Evolutionary conservation across 2,888 invertebrate species (phyloP), one percentile per base, ranked within the genome.

Genomic region (Rhaphigaster nebulosa): DNA sequence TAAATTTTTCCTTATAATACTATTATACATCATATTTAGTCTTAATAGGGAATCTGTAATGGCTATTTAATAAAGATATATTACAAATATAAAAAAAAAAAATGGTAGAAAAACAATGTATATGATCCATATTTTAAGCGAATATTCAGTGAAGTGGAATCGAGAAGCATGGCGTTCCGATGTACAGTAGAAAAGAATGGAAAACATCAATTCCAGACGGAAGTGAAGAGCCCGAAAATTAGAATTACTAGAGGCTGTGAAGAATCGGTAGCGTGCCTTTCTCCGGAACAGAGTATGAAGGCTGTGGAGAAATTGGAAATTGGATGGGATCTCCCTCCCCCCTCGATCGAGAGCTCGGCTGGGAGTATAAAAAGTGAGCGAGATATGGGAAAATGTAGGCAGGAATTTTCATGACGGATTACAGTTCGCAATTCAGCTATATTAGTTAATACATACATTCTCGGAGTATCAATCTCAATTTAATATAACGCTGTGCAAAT

Each of bases 251-350:
- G 38, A 23, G 38, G 70, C 34, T 76, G 38, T 76, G 70, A 76
- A 76, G 70, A 76, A 38, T 76, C 70, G 70, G 20, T 8, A 38
- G 38, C 38, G 34, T 76, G 70, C 70, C 38, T 70, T 23, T 38
- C 8, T 76, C 34, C 34, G 23, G 70, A 76, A 38, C 34, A 34
- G 20, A 38, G 38, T 76, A 38, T 38, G 65, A 65, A 34, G 34
- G 34, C 29, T 29, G 4, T 29, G 29, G 70, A 76, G 70, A 76
- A 76, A 76, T 76, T 76, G 70, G 70, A 76, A 76, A 76, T 76
- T 76, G 70, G 70, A 76, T 76, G 70, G 70, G 65, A 4, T 8
- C 10, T 12, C n/a, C 1, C 60, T 12, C 10, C n/a, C 20, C 10
- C 23, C 20, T 23, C 70, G 70, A 76, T 76, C 13, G 70, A 76